phyloP scores from a whole-genome alignment of 2,797 vertebrate genomes.

The Ateles fusciceps region DNA sequence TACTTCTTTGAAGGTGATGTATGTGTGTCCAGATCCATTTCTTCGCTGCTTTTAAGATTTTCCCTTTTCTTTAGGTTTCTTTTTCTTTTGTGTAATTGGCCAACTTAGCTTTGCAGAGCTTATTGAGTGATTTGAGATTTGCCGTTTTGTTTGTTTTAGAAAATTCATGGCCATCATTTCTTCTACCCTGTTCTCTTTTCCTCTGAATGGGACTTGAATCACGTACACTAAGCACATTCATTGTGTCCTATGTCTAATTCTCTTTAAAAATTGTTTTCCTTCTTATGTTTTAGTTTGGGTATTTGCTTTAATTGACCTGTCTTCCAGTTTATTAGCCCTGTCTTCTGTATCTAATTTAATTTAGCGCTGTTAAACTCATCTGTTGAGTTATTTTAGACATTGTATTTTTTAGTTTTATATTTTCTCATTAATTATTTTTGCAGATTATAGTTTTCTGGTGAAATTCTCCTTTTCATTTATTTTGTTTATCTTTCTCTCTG shows the following conservation, averaged over 20 bases:
- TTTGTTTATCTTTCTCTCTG: neutral
- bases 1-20: neutral
- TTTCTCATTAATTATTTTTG: neutral
- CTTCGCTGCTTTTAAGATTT: neutral
- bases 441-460: neutral
- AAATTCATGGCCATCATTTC: neutral
- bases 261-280: neutral
- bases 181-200: neutral
- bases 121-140: neutral
- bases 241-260: neutral
- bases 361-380: neutral
- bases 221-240: neutral
- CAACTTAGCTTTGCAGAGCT: neutral
- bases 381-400: neutral
- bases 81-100: neutral
- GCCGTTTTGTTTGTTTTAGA: conserved; percentile 5
- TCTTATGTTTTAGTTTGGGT: neutral
- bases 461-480: neutral
- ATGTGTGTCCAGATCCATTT: neutral
- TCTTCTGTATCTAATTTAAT: neutral
- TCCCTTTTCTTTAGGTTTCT: neutral
- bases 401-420: neutral
- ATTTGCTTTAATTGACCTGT: neutral
- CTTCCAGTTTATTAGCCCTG: neutral
- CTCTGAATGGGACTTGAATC: neutral